Base-by-base conservation (phyloP, 2,888 invertebrate genomes). In the Brenthis ino region DNA sequence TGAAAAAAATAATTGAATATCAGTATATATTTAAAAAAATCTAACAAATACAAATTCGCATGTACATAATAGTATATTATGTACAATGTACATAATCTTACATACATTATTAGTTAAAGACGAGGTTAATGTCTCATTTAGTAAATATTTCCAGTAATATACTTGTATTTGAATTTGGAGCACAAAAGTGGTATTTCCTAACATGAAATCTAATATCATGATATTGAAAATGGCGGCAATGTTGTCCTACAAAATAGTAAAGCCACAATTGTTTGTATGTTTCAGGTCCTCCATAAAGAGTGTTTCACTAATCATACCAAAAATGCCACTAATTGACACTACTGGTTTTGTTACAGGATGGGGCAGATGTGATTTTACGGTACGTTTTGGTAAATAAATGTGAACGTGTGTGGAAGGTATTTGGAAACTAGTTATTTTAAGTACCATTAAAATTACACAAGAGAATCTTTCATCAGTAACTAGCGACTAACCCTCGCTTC, bases 281-380 rank as follows among this genome's bases (percentile, higher is more conserved):
- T 77, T 61, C 74, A 80, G 80, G 56, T 71, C 74, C 20, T 74
- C 75, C 13, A 73, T 78, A 51, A 79, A 77, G 67, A 70, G 73
- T 43, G 77, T 80, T 48, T 53, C 68, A 12, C 67, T 87, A 65
- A 55, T 78, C 11, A 48, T 74, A 20, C 72, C 74, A 0, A 13
- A 28, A 0, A 11, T 50, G 6, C 11, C 33, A 2, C 11, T 83
- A 2, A 13, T 56, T 2, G 77, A 79, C 1, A 61, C 13, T 0
- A 79, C 70, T 53, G 91, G 79, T 0, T 87, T 87, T 55, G 88
- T 89, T 2, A 85, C 88, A 0, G 92, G 92, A 0, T 92, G 92
- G 92, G 92, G 92, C 0, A 85, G 92, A 33, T 92, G 92, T 61
- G 91, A 91, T 77, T 79, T 77, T 16, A 85, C 81, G 77, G 92